Base-by-base conservation (phyloP, 2,113 vertebrate genomes). In the Illadopsis cleaveri region DNA sequence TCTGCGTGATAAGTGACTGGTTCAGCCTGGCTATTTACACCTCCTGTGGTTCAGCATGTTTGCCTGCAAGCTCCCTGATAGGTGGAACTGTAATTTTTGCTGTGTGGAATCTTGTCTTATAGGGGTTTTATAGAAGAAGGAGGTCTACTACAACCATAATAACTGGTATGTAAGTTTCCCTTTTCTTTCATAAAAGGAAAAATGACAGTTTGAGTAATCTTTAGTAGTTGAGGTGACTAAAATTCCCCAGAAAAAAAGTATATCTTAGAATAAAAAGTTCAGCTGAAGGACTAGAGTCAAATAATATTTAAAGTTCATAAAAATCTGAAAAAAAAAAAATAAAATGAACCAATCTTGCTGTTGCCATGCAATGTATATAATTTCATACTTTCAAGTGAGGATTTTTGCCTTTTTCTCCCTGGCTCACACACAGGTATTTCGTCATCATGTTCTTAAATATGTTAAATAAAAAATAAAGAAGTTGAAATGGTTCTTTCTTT, bases 41-140 rank as follows among this genome's bases (percentile, higher is more conserved):
- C 90, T 95, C 95, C 95, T 96, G 95, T 96, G 96, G 84, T 97
- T 96, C 97, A 97, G 90, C 96, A 92, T 97, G 96, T 94, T 97
- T 97, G 94, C 96, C 95, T 97, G 95, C 86, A 86, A 91, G 97
- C 95, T 95, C 89, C 96, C 96, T 88, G 95, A 86, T 96, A 97
- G 97, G 92, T 97, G 96, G 96, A 97, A 96, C 96, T 94, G 8
- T 97, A 97, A 97, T 96, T 90, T 95, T 90, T 97, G 97, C 97
- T 97, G 95, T 97, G 96, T 97, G 97, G 97, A 96, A 97, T 97
- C 97, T 97, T 97, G 96, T 97, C 96, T 97, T 97, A 95, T 97
- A 97, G 97, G 96, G 90, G 31, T 96, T 96, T 95, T 96, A 18
- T 96, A 97, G 97, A 97, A 97, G 97, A 97, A 95, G 97, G 83